These are phyloP conservation scores for Drosophila bocqueti DNA, from an alignment of 1,140 invertebrate genomes.

Conservation along the genomic window DNA sequence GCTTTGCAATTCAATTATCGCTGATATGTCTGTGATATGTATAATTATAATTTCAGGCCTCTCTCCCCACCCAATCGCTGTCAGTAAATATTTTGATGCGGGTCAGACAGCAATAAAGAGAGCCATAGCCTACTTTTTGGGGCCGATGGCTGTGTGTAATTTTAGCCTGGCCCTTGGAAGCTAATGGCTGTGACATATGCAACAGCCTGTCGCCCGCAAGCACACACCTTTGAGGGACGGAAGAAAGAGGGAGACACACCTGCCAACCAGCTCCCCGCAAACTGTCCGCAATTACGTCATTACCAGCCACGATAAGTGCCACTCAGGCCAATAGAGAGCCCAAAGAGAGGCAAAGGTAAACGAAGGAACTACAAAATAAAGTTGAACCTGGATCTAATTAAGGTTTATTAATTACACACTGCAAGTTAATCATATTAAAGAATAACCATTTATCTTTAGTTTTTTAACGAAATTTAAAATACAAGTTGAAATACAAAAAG, in stretches of 20 bases:
- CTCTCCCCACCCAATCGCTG: not conserved
- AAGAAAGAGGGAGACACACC: constrained; percentile 25
- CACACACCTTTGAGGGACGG: constrained; percentile 2
- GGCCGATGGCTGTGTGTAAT: constrained; percentile 15
- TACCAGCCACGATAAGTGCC: constrained; percentile 68
- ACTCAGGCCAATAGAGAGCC: constrained; percentile 34
- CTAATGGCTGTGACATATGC: constrained; percentile 64
- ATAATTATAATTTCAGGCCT: constrained; percentile 40
- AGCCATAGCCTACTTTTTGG: constrained; percentile 6
- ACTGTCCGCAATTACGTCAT: constrained; percentile 74
- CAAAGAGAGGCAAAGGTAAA: constrained; percentile 4
- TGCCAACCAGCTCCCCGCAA: constrained; percentile 21
- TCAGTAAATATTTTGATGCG: constrained; percentile 21
- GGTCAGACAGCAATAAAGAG: constrained; percentile 12
- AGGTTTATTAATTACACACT: not conserved
- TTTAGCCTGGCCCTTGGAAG: constrained; percentile 27
- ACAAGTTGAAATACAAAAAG: not conserved
- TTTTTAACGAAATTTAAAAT: not conserved
- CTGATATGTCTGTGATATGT: constrained; percentile 19
- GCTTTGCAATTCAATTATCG: constrained; percentile 39
- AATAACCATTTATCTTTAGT: not conserved
- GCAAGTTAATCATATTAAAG: no score
- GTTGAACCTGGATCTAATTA: not conserved
- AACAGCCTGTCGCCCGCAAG: constrained; percentile 21
- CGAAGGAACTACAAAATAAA: constrained; percentile 12